A percentile compares a stretch with the other conserved stretches of the same genome.
These are phyloP conservation scores for Helogale parvula DNA, from an alignment of 2,113 vertebrate genomes.

Conservation along the genomic window DNA sequence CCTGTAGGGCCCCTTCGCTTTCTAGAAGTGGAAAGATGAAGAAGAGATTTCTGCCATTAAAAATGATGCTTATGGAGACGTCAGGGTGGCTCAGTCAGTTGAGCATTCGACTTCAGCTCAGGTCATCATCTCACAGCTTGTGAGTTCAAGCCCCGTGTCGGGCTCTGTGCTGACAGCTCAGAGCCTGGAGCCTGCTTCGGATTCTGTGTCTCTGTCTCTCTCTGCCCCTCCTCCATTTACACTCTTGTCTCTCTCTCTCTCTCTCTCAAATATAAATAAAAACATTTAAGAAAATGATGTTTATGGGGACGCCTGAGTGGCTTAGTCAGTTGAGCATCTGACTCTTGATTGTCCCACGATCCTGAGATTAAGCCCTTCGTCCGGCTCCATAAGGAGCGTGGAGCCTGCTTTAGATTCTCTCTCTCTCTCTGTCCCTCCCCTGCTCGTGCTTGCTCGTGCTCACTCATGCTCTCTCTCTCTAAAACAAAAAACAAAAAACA, in stretches of 20 bases:
- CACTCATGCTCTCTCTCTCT: background rate
- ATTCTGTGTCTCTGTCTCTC: background rate
- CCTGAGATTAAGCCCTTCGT: background rate
- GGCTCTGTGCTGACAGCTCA: background rate
- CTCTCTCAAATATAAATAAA: background rate
- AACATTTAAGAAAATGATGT: too few relatives aligned
- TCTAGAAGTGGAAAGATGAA: background rate
- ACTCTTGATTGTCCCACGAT: background rate
- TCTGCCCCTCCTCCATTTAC: background rate
- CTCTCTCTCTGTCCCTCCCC: background rate
- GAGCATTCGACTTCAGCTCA: background rate
- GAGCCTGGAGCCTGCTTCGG: background rate
- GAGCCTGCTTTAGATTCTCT: background rate
- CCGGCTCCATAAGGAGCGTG: background rate
- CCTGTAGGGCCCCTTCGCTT: background rate
- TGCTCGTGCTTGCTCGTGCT: too few relatives aligned
- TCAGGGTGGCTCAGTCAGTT: too few relatives aligned
- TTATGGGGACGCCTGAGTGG: too few relatives aligned
- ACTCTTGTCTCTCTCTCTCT: background rate
- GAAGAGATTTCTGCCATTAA: background rate
- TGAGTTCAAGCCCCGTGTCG: background rate
- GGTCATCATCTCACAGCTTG: background rate
- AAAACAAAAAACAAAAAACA: background rate
- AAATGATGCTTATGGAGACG: background rate
- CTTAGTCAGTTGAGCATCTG: too few relatives aligned